These are phyloP conservation scores for Jordanella pulchra DNA, from an alignment of 2,797 vertebrate genomes.

Conservation along the genomic window DNA sequence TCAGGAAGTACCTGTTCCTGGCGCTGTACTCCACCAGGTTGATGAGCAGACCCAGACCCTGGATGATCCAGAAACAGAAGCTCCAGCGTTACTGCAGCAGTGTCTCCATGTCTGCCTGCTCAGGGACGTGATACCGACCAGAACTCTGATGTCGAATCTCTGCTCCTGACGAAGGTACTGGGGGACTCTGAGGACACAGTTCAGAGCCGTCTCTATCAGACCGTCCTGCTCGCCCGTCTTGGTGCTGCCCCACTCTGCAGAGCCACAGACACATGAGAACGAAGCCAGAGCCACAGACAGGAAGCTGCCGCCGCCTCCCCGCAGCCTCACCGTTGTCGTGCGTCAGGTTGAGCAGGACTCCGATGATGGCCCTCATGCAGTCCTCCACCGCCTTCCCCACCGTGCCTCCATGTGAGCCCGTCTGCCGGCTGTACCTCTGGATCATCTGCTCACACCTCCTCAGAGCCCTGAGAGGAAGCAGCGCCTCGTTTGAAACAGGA, in stretches of 20 bases:
- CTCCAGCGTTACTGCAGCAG: background rate
- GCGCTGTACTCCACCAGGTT: slow-evolving; percentile 98
- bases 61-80: slow-evolving; percentile 5
- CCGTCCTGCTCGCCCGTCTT: slow-evolving; percentile 96
- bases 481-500: too few species aligned
- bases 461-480: slow-evolving; percentile 80
- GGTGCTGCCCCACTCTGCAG: slow-evolving; percentile 95
- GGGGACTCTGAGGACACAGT: slow-evolving; percentile 95
- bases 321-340: slow-evolving; percentile 89
- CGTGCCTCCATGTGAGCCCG: slow-evolving; percentile 77
- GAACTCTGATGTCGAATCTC: slow-evolving; percentile 95
- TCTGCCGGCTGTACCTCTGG: slow-evolving; percentile 87
- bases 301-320: background rate
- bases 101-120: background rate
- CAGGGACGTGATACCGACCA: slow-evolving; percentile 75
- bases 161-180: slow-evolving; percentile 95
- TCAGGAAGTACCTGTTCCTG: slow-evolving; percentile 91
- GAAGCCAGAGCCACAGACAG: background rate
- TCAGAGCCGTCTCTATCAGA: slow-evolving; percentile 90
- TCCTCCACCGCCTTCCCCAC: slow-evolving; percentile 95
- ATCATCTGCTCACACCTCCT: slow-evolving; percentile 92
- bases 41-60: slow-evolving; percentile 95
- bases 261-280: background rate
- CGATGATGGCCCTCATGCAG: slow-evolving; percentile 95
- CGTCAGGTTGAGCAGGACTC: slow-evolving; percentile 94